These are phyloP conservation scores for Cordilura impudica DNA, from an alignment of 2,888 invertebrate species.

Conservation along the genomic window DNA sequence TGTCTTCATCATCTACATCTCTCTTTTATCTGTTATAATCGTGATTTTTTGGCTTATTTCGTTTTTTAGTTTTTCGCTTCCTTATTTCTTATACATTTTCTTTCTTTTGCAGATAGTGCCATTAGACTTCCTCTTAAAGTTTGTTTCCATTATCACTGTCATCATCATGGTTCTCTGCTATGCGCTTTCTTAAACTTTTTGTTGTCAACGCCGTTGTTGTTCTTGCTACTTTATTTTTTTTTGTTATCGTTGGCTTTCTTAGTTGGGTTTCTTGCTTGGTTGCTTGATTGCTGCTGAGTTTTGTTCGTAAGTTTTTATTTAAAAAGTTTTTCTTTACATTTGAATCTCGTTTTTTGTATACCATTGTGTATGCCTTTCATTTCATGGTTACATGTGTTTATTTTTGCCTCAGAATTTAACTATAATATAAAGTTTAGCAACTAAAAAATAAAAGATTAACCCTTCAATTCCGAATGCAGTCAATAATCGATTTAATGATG, in stretches of 20 bases:
- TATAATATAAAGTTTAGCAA: too few species aligned
- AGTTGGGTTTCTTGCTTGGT: background rate
- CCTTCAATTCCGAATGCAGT: too few species aligned
- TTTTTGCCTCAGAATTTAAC: too few species aligned
- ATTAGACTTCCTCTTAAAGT: constrained; percentile 47
- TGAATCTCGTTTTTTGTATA: background rate
- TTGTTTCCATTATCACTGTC: constrained; percentile 51
- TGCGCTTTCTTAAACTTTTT: constrained; percentile 26
- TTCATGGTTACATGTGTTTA: too few species aligned
- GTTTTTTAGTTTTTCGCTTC: background rate
- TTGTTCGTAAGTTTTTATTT: constrained; percentile 9
- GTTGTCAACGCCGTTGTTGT: constrained; percentile 4
- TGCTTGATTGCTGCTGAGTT: constrained; percentile 9
- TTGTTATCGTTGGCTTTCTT: background rate
- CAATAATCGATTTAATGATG: too few species aligned
- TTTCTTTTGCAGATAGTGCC: constrained; percentile 15
- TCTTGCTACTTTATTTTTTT: background rate
- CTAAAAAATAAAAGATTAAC: too few species aligned
- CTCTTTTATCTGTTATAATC: constrained; percentile 7
- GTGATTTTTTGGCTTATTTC: background rate
- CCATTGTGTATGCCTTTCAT: too few species aligned
- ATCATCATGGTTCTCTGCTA: constrained; percentile 18
- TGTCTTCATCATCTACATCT: background rate
- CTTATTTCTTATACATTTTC: constrained; percentile 14
- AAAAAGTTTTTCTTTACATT: constrained; percentile 21